These are phyloP conservation scores for Pyrocoelia pectoralis DNA, from an alignment of 2,888 invertebrate genomes.

Conservation along the genomic window DNA sequence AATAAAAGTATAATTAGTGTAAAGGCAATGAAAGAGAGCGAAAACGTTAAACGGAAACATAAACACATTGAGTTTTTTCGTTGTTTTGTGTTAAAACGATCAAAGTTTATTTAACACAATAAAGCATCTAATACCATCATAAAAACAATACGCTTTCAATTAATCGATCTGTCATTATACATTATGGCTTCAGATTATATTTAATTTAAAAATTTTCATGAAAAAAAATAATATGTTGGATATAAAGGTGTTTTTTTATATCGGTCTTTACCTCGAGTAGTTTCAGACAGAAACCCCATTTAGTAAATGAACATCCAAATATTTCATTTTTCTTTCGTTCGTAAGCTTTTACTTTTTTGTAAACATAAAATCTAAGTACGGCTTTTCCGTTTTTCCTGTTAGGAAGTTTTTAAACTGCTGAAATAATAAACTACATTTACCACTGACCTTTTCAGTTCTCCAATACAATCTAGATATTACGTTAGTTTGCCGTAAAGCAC, in stretches of 20 bases:
- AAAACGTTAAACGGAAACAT: not conserved
- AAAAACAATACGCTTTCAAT: not conserved
- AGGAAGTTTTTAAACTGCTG: not conserved
- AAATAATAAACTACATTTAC: slow-evolving; percentile 18
- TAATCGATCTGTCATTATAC: not conserved
- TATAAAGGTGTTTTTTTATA: slow-evolving; percentile 22
- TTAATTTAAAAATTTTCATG: slow-evolving; percentile 1
- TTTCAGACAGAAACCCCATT: slow-evolving; percentile 33
- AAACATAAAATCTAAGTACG: slow-evolving; percentile 5
- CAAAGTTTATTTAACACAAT: not conserved
- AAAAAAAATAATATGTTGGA: slow-evolving; percentile 13
- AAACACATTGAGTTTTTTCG: slow-evolving; percentile 3
- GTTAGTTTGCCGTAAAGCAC: slow-evolving; percentile 14
- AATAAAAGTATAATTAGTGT: too few species aligned
- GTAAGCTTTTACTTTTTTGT: slow-evolving; percentile 20
- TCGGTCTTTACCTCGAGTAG: slow-evolving; percentile 21
- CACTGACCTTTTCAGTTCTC: slow-evolving; percentile 16
- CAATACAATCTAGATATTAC: slow-evolving; percentile 16
- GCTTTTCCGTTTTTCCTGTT: not conserved
- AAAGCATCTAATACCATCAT: not conserved
- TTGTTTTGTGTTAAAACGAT: not conserved
- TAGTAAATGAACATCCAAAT: slow-evolving; percentile 39
- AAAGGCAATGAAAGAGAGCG: too few species aligned
- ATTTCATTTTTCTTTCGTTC: slow-evolving; percentile 32
- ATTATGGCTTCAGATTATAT: not conserved